Evolutionary conservation across 2,113 vertebrate species (phyloP).

Genomic region (Columba janthina): DNA sequence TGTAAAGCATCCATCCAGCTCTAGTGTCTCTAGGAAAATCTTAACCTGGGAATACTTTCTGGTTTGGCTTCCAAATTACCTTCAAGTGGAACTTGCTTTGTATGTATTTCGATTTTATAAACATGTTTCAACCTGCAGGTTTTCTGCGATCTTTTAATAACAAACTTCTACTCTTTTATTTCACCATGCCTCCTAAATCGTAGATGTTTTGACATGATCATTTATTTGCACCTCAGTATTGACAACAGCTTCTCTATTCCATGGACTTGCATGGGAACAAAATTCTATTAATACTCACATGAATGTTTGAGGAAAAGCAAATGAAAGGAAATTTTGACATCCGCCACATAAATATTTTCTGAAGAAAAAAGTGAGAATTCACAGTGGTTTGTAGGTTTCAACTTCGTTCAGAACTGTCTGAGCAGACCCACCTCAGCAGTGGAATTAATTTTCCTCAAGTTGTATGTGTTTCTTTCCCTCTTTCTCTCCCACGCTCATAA

Average conservation of each 20-base stretch:
- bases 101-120: not conserved
- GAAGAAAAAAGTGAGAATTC: not conserved
- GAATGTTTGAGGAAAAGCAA: not conserved
- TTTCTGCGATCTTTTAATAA: not conserved
- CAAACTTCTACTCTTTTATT: not conserved
- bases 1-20: not conserved
- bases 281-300: not conserved
- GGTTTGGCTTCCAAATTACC: not conserved
- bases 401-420: not conserved
- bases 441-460: not conserved
- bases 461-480: not conserved
- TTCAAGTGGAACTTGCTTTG: not conserved
- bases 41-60: not conserved
- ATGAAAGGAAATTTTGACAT: constrained; percentile 13
- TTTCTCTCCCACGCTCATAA: not conserved
- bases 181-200: not conserved
- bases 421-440: not conserved
- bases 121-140: not conserved
- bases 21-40: not conserved
- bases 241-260: constrained; percentile 6
- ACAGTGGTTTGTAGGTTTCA: not conserved
- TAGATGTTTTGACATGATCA: not conserved
- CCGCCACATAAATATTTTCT: not conserved
- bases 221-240: not conserved
- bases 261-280: not conserved